A percentile compares a stretch with the other conserved stretches of the same genome.
phyloP scores from a whole-genome alignment of 1,140 invertebrate species.

The Caenorhabditis inopinata region DNA sequence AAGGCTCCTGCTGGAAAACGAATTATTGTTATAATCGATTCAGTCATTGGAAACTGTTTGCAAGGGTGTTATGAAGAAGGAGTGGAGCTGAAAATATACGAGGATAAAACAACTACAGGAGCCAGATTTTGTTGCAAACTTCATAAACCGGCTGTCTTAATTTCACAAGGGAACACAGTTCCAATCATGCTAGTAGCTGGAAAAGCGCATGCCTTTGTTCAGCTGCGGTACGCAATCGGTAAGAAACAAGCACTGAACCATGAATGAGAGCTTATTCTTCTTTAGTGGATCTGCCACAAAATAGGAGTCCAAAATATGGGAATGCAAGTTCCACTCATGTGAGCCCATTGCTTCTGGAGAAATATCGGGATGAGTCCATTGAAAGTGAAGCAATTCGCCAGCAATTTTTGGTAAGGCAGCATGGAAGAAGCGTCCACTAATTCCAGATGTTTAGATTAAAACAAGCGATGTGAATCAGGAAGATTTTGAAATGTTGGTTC shows the following conservation, averaged over 20 bases:
- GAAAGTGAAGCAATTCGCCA: background rate
- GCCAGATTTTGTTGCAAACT: constrained; percentile 19
- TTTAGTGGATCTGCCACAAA: constrained; percentile 17
- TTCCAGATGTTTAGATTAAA: constrained; percentile 7
- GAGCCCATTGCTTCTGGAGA: background rate
- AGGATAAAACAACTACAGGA: background rate
- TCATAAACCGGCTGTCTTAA: background rate
- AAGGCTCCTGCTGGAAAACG: constrained; percentile 14
- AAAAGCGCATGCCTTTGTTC: constrained; percentile 4
- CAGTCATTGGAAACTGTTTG: constrained; percentile 24
- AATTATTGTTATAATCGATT: constrained; percentile 7
- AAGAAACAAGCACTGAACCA: background rate
- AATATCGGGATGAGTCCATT: background rate
- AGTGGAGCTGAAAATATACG: constrained; percentile 18
- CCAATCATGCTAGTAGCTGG: background rate
- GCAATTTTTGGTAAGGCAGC: background rate
- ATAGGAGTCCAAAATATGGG: constrained; percentile 7
- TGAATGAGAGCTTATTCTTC: no score
- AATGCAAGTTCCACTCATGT: background rate
- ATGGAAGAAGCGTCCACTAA: background rate
- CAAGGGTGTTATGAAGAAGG: constrained; percentile 34
- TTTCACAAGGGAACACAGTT: background rate
- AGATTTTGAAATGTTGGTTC: constrained; percentile 26
- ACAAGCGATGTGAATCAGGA: background rate
- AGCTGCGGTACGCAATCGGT: background rate